Evolutionary conservation across 2,113 vertebrate species (phyloP), one percentile per base, ranked within the genome.

Genomic region (Microtus pennsylvanicus): DNA sequence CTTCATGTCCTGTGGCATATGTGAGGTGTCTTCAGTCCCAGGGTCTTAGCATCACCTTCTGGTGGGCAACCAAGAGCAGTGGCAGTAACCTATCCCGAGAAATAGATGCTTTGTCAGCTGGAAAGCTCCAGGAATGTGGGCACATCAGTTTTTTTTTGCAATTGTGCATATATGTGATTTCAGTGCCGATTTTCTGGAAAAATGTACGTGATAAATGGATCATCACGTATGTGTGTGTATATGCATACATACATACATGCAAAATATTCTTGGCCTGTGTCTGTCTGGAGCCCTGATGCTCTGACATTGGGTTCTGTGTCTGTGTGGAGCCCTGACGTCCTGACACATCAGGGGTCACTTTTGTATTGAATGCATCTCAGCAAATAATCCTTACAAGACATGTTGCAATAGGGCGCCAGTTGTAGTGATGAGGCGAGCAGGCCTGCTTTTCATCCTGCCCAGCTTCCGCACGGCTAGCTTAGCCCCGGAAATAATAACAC

Each of bases 301-400:
- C 47, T 50, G 47, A 50, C 47, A 11, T 50, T 50, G 47, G 47
- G 47, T 50, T 50, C 47, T 50, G 47, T 50, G 47, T 11, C 47
- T 50, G 50, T 11, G 50, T 50, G 50, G 50, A 52, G 13, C 50
- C 50, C 50, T 38, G 19, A 45, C 87, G 76, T 87, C 16, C 72
- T 14, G 78, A 9, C 72, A 52, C 88, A 13, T 28, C 26, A 86
- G 96, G 83, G 95, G 30, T 96, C 96, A 92, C 50, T 95, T 95
- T 63, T 94, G 95, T 94, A 96, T 91, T 91, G 98, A 91, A 95
- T 92, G 96, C 98, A 96, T 95, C 70, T 88, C 87, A 97, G 98
- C 94, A 98, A 89, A 82, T 93, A 85, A 82, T 91, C 86, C 58
- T 96, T 96, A 21, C 50, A 88, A 97, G 93, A 26, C 72, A 52